These are phyloP conservation scores for Drosophila quinaria DNA, from an alignment of 2,888 invertebrate genomes.

Conservation along the genomic window DNA sequence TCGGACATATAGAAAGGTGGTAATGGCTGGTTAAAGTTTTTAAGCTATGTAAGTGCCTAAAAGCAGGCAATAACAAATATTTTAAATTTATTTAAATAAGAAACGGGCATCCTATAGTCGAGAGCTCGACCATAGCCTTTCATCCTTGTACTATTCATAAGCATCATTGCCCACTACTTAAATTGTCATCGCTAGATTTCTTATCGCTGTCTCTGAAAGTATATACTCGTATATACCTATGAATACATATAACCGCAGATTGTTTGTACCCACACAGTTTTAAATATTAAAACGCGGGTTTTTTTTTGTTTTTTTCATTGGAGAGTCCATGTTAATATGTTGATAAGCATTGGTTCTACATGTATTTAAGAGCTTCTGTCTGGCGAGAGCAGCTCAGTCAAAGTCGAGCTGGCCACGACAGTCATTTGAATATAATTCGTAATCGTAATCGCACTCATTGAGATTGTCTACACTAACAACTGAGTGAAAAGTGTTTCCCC, in stretches of 20 bases:
- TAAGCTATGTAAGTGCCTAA: too few species aligned
- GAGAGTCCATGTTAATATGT: not conserved
- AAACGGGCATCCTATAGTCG: too few species aligned
- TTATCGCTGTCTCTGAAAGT: constrained; percentile 23
- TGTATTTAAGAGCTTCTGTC: constrained; percentile 31
- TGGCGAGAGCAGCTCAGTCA: constrained; percentile 30
- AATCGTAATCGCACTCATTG: constrained; percentile 6
- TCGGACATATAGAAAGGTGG: too few species aligned
- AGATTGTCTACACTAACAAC: not conserved
- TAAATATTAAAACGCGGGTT: constrained; percentile 3
- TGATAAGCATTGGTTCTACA: constrained; percentile 27
- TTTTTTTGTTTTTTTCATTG: not conserved
- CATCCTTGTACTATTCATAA: not conserved
- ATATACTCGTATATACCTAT: not conserved
- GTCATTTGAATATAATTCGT: not conserved
- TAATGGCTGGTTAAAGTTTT: too few species aligned
- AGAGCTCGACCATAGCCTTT: too few species aligned
- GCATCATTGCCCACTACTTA: constrained; percentile 1
- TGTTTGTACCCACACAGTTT: not conserved
- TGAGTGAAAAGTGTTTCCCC: constrained; percentile 1
- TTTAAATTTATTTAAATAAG: too few species aligned
- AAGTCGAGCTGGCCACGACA: constrained; percentile 19
- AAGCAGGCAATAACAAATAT: too few species aligned
- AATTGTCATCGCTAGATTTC: constrained; percentile 26
- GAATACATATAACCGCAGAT: too few species aligned